Evolutionary conservation across 2,797 vertebrate species (phyloP).

Genomic region (Chromis chromis): DNA sequence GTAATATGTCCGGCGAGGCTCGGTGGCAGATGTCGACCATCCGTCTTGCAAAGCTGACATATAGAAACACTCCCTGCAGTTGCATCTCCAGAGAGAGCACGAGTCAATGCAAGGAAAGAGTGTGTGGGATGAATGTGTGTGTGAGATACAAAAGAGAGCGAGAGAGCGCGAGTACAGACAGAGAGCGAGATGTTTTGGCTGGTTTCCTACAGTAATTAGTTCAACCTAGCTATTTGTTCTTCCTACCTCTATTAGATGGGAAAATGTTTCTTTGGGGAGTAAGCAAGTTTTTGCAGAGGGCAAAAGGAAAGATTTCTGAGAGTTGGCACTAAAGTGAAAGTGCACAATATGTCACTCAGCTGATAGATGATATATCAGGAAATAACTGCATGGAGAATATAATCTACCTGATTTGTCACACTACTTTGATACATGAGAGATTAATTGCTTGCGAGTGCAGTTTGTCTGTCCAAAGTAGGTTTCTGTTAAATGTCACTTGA

Average conservation of each 20-base stretch:
- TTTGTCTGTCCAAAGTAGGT: not conserved
- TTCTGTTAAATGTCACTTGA: constrained; percentile 12
- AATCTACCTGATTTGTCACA: not conserved
- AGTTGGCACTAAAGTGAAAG: constrained; percentile 20
- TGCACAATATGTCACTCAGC: not conserved
- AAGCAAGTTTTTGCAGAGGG: constrained; percentile 67
- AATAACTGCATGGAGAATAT: not conserved
- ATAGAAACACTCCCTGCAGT: constrained; percentile 68
- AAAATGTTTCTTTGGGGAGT: constrained; percentile 76
- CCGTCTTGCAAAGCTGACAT: constrained; percentile 79
- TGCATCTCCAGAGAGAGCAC: constrained; percentile 57
- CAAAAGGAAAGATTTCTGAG: constrained; percentile 46
- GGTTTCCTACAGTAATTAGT: constrained; percentile 78
- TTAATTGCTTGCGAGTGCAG: not conserved
- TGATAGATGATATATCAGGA: not conserved
- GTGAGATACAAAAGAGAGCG: constrained; percentile 13
- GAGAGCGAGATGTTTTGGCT: constrained; percentile 71
- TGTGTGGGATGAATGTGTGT: not conserved
- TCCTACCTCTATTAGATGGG: constrained; percentile 59
- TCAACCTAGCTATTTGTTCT: constrained; percentile 77
- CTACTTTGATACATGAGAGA: not conserved
- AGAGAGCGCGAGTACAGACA: constrained; percentile 25
- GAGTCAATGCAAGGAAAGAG: constrained; percentile 17
- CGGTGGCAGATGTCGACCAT: constrained; percentile 79
- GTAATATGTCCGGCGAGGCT: constrained; percentile 80